Base-by-base conservation (phyloP, 1,140 invertebrate genomes). In the Agrilus planipennis region DNA sequence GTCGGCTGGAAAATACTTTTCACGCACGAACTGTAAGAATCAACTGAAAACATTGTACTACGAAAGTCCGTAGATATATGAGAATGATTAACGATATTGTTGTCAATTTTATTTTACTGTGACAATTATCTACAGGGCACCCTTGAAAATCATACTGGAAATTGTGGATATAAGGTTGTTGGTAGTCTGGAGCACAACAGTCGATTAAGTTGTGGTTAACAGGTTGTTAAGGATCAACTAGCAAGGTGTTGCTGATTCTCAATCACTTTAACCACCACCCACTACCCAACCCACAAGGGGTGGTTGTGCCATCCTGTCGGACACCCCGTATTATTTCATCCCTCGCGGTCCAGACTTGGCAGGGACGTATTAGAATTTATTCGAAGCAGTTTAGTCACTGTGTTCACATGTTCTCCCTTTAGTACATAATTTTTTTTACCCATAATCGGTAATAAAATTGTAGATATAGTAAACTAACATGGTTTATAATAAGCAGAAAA, bases 261-360 rank as follows among this genome's bases (percentile, higher is more conserved):
- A 32, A 46, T 40, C 44, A 46, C 34, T 41, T 41, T 41, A 35
- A 47, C 40, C 37, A 43, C 38, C 38, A 49, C 41, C 44, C 38
- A 44, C 42, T 36, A 35, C 41, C 41, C 41, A 42, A 29, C 30
- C 34, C 15, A 27, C 29, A 20, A 14, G 40, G 41, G 41, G 34
- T 42, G 41, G 22, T 25, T 28, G 37, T 42, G n/a, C n/a, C n/a
- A n/a, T n/a, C n/a, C n/a, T 34, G 41, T 29, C 17, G 37, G 20
- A 18, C 39, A 40, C 39, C 39, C 39, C 28, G 21, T n/a, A 4
- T 10, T 31, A 16, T 16, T 6, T 23, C 28, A 22, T 42, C 41
- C 6, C 17, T 36, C 34, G n/a, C 17, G 34, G 34, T 36, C 34
- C 34, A 36, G 16, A 36, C 12, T n/a, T 21, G 3, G 23, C 34